A percentile compares a stretch with the other conserved stretches of the same genome.
Evolutionary conservation across 2,113 vertebrate genomes (phyloP).

Genomic region (Thymallus thymallus): DNA sequence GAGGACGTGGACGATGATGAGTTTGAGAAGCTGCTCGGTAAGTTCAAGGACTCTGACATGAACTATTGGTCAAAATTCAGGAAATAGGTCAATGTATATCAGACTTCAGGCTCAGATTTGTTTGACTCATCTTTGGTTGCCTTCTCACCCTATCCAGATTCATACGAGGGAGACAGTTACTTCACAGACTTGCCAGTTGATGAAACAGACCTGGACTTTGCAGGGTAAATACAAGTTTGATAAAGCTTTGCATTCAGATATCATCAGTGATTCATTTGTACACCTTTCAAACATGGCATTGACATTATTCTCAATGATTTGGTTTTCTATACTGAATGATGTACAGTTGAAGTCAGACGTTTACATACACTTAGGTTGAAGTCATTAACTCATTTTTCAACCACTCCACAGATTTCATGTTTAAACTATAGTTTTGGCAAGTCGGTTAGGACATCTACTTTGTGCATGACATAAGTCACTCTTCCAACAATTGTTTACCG

Average conservation of each 20-base stretch:
- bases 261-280: neutral
- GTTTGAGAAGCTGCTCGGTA: constrained; percentile 89
- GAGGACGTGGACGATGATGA: constrained; percentile 96
- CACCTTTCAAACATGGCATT: neutral
- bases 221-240: constrained; percentile 73
- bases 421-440: too few relatives aligned
- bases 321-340: neutral
- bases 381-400: too few relatives aligned
- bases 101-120: too few relatives aligned
- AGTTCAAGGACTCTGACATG: constrained; percentile 21
- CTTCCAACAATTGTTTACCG: too few relatives aligned
- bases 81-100: neutral
- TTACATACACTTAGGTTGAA: too few relatives aligned
- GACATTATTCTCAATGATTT: neutral
- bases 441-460: too few relatives aligned
- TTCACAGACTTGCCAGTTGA: constrained; percentile 65
- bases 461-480: too few relatives aligned
- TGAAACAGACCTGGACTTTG: constrained; percentile 84
- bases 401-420: too few relatives aligned
- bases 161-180: constrained; percentile 83
- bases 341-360: too few relatives aligned
- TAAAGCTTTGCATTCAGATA: neutral
- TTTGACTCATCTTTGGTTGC: neutral
- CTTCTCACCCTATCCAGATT: constrained; percentile 69
- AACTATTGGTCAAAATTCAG: neutral